phyloP scores from a whole-genome alignment of 2,113 vertebrate species.

The Ovibos moschatus region DNA sequence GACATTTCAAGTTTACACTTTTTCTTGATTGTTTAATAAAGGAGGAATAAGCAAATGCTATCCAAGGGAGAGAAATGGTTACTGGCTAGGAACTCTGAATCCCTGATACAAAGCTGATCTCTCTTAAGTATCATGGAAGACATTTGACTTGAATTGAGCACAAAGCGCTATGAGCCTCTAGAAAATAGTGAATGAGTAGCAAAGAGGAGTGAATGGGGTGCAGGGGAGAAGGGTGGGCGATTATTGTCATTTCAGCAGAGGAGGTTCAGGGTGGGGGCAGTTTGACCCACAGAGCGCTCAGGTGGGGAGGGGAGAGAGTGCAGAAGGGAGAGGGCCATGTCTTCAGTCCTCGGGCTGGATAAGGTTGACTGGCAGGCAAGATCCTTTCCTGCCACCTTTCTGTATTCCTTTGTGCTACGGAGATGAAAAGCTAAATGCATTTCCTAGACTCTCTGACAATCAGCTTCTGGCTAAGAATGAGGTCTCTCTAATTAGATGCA shows the following conservation, averaged over 20 bases:
- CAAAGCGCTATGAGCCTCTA: neutral
- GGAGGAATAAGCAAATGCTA: neutral
- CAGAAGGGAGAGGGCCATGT: neutral
- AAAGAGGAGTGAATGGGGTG: neutral
- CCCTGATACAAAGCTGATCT: neutral
- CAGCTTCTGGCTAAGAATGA: neutral
- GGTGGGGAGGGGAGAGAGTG: neutral
- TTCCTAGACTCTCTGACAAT: neutral
- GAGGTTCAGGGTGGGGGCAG: neutral
- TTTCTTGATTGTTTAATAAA: constrained; percentile 4
- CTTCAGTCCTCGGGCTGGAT: neutral
- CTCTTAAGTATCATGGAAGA: neutral
- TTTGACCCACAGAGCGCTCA: neutral
- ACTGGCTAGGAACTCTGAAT: neutral
- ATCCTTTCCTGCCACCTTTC: neutral
- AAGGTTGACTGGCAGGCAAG: fast-evolving
- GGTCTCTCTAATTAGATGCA: neutral
- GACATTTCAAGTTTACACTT: neutral
- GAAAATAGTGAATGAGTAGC: neutral
- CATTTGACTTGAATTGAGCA: neutral
- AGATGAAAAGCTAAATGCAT: neutral
- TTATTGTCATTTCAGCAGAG: neutral
- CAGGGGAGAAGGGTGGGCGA: fast-evolving
- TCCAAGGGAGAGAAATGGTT: neutral
- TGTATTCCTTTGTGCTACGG: neutral